Evolutionary conservation across 2,113 vertebrate genomes (phyloP), one percentile per base, ranked within the genome.

Genomic region (Smithornis capensis): DNA sequence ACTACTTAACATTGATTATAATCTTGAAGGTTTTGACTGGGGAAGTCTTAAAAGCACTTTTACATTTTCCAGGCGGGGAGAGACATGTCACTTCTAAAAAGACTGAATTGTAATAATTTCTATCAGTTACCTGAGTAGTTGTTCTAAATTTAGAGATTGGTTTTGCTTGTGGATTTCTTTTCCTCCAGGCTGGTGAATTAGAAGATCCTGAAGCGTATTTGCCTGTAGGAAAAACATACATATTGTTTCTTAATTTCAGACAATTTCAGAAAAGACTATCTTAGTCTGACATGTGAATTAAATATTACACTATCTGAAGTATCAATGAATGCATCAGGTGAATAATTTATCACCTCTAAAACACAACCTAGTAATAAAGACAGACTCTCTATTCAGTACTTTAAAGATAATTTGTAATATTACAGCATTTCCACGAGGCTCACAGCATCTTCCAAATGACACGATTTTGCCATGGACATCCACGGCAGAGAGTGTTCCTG

Each of bases 121-220:
- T 82, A 55, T 21, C 47, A 79, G 21, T 89, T 98, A 98, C 97
- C 97, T 97, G 97, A 94, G 93, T 81, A 50, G 83, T 92, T 87
- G 79, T 94, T 97, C 83, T 97, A 95, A 62, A 95, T 94, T 97
- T 98, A 56, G 93, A 92, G 67, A 96, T 97, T 0, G 86, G 64
- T 96, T 97, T 98, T 84, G 97, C 77, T 64, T 85, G 97, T 33
- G 97, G 84, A 82, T 96, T 97, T 96, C 94, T 97, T 94, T 94
- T 98, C 62, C 78, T 86, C 97, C 97, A 97, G 31, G 91, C 33
- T 73, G 95, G 94, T 78, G 94, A 90, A 91, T 95, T 97, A 81
- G 83, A 97, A 38, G 92, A 89, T 84, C 77, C 85, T 62, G 97
- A 89, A 59, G 59, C 90, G 40, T 94, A 95, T 95, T 97, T 98